These are phyloP conservation scores for Atherinosoma microstoma DNA, from an alignment of 2,797 vertebrate species.

Conservation along the genomic window DNA sequence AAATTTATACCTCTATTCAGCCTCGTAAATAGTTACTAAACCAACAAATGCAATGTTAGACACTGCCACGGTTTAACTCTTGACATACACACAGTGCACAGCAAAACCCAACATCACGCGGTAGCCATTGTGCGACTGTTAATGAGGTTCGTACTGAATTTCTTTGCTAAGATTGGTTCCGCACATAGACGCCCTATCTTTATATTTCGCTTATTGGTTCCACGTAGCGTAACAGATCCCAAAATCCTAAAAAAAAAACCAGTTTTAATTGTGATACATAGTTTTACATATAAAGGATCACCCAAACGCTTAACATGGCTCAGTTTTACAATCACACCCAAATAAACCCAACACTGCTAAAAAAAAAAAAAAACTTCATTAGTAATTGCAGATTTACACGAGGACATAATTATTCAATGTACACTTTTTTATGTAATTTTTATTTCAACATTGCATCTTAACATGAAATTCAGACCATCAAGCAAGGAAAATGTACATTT, in stretches of 20 bases:
- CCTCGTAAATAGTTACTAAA: background rate
- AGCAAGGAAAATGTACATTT: background rate
- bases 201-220: no score
- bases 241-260: background rate
- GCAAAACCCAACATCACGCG: constrained; percentile 39
- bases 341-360: background rate
- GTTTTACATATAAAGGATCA: background rate
- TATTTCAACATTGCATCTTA: constrained; percentile 15
- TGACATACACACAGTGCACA: background rate
- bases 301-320: no score
- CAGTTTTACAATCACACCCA: no score
- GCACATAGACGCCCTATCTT: background rate
- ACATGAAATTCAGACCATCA: background rate
- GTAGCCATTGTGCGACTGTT: constrained; percentile 23
- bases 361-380: background rate
- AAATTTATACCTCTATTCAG: background rate
- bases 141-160: constrained; percentile 17
- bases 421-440: background rate
- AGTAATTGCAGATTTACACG: background rate
- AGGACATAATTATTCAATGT: background rate
- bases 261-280: background rate
- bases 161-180: constrained; percentile 46
- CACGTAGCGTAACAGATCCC: background rate
- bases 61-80: background rate
- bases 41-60: fast-evolving